Evolutionary conservation across 2,113 vertebrate species (phyloP).

Genomic region (Anas platyrhynchos): DNA sequence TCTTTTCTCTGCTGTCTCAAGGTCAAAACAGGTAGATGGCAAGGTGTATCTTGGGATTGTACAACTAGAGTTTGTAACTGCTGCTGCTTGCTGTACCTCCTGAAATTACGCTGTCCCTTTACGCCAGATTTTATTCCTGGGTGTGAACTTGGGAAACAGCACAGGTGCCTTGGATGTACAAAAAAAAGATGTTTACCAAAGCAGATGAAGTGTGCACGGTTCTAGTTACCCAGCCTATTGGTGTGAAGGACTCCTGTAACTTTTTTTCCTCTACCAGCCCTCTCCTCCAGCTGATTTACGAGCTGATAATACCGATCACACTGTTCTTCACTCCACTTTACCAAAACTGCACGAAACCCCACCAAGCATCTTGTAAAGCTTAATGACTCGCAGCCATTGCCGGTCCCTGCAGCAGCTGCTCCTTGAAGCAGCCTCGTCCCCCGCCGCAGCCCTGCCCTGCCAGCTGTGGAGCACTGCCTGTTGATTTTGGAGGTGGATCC

Average conservation of each 20-base stretch:
- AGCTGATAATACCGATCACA: background rate
- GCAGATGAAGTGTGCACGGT: background rate
- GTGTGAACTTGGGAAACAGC: background rate
- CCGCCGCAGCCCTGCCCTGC: background rate
- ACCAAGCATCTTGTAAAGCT: background rate
- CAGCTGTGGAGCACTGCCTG: background rate
- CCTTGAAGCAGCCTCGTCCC: background rate
- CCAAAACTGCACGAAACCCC: background rate
- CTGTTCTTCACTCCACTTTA: background rate
- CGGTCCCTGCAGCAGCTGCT: background rate
- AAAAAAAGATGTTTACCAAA: background rate
- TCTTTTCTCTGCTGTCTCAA: conserved; percentile 41
- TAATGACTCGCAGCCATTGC: background rate
- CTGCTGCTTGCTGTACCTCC: conserved; percentile 23
- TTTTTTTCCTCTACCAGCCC: background rate
- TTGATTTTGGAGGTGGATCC: conserved; percentile 41
- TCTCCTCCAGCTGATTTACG: background rate
- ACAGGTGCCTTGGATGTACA: background rate
- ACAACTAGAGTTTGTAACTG: conserved; percentile 4
- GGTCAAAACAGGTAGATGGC: conserved; percentile 32
- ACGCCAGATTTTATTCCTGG: conserved; percentile 14
- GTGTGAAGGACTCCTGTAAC: background rate
- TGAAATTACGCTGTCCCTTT: background rate
- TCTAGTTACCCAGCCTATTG: background rate
- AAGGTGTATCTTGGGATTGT: conserved; percentile 21